Evolutionary conservation across 2,113 vertebrate species (phyloP).

Genomic region (Calidris pugnax): DNA sequence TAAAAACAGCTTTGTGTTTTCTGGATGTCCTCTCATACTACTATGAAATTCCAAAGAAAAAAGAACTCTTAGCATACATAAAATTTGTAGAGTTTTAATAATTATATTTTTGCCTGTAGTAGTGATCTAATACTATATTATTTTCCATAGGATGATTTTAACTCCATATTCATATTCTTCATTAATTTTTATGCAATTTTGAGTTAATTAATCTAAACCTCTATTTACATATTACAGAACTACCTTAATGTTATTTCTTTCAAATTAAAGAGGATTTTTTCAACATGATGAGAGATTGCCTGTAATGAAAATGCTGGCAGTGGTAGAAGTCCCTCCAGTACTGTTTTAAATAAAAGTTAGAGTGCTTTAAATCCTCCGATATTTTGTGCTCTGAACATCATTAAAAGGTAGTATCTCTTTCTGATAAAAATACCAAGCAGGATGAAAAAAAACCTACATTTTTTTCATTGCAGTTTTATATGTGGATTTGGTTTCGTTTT

Average conservation of each 20-base stretch:
- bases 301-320: neutral
- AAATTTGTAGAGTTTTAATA: neutral
- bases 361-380: neutral
- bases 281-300: neutral
- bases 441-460: fast-evolving
- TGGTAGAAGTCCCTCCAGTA: neutral
- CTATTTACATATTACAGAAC: neutral
- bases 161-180: neutral
- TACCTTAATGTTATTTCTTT: neutral
- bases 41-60: neutral
- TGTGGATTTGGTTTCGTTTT: neutral
- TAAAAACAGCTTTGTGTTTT: neutral
- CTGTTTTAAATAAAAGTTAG: neutral
- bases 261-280: neutral
- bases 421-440: neutral
- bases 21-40: neutral
- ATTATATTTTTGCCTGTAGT: neutral
- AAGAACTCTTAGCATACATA: neutral
- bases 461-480: neutral
- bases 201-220: neutral
- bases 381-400: neutral
- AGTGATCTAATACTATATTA: neutral
- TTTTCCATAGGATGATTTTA: neutral
- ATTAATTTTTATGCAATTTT: neutral
- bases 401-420: neutral